Conservation (phyloP, 2,797 vertebrate genomes). For the Nyctibius grandis region DNA sequence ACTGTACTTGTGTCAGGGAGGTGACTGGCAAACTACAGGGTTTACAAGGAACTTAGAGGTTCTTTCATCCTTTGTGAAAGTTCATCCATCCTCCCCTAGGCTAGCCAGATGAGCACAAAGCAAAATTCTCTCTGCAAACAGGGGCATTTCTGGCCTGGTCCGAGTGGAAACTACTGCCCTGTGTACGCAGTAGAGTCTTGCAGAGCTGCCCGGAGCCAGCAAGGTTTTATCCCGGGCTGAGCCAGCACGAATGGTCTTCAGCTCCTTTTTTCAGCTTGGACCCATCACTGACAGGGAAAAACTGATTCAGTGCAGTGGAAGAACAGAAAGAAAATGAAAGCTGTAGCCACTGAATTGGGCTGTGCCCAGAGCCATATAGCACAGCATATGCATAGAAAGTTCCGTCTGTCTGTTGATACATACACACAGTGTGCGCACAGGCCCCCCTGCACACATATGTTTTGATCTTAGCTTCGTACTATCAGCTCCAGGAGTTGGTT, state of each 20-base stretch:
- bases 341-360: background rate
- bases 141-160: background rate
- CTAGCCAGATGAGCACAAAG: background rate
- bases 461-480: background rate
- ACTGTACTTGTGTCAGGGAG: background rate
- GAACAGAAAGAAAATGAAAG: background rate
- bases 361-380: background rate
- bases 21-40: background rate
- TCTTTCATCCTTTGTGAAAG: background rate
- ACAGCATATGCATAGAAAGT: background rate
- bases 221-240: background rate
- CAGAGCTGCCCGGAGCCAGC: background rate
- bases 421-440: background rate
- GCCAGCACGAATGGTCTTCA: background rate
- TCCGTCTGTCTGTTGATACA: background rate
- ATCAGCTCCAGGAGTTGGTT: background rate
- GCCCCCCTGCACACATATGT: background rate
- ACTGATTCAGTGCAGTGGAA: background rate
- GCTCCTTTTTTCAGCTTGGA: background rate
- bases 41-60: background rate
- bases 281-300: background rate
- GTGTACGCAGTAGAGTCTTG: background rate
- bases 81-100: background rate
- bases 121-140: background rate
- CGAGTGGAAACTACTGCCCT: background rate